Conservation (phyloP, 2,113 vertebrate genomes). For the Alligator mississippiensis region DNA sequence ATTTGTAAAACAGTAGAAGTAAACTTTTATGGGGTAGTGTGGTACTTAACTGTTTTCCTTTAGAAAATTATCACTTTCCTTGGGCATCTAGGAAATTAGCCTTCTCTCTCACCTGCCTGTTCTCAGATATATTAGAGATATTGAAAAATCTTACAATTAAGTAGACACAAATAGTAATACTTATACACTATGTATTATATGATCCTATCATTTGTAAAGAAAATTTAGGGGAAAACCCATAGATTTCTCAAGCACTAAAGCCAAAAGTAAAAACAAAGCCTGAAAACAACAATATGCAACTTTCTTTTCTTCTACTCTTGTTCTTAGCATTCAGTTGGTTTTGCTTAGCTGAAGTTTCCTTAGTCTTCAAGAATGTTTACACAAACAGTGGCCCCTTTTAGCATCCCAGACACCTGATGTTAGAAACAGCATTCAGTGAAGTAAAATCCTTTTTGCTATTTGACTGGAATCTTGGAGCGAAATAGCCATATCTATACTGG, state of each 20-base stretch:
- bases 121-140: neutral
- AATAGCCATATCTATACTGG: neutral
- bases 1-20: neutral
- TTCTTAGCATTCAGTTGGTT: slow-evolving; percentile 40
- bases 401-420: neutral
- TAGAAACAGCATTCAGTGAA: slow-evolving; percentile 5
- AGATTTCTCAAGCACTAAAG: slow-evolving; percentile 40
- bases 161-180: neutral
- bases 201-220: slow-evolving; percentile 21
- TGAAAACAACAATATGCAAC: slow-evolving; percentile 16
- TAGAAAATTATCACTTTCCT: neutral
- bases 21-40: neutral
- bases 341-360: slow-evolving; percentile 33
- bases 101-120: neutral
- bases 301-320: slow-evolving; percentile 45
- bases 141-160: neutral
- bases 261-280: slow-evolving; percentile 53
- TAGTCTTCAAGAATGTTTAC: slow-evolving; percentile 35
- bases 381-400: slow-evolving; percentile 19
- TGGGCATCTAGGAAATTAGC: neutral
- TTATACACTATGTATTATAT: slow-evolving; percentile 23
- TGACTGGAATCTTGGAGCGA: neutral
- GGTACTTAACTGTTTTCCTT: neutral
- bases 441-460: neutral
- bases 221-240: slow-evolving; percentile 46